phyloP scores from a whole-genome alignment of 2,113 vertebrate genomes.

The Sinosuthora webbiana region DNA sequence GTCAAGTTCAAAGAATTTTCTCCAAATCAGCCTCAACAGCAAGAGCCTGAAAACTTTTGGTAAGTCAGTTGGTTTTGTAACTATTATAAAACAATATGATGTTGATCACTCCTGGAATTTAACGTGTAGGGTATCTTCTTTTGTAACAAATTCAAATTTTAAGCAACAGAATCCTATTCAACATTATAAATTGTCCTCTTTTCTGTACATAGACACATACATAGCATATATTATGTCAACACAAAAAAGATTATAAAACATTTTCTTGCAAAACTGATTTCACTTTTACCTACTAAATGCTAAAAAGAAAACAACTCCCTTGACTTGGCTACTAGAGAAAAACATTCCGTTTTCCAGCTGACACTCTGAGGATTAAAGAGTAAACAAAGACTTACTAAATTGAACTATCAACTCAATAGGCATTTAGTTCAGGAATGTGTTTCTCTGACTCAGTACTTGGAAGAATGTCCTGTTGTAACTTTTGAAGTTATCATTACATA shows the following conservation, averaged over 20 bases:
- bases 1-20: conserved; percentile 77
- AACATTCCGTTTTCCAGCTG: neutral
- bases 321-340: neutral
- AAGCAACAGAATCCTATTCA: neutral
- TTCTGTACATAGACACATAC: neutral
- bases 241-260: neutral
- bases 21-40: conserved; percentile 78
- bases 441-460: neutral
- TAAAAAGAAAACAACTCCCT: neutral
- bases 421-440: neutral
- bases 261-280: neutral
- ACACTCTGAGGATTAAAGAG: neutral
- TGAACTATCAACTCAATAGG: neutral
- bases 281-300: neutral
- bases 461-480: neutral
- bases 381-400: conserved; percentile 11
- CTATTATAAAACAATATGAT: neutral
- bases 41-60: conserved; percentile 60
- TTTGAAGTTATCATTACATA: neutral
- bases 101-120: neutral
- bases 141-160: neutral
- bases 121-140: neutral
- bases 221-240: neutral
- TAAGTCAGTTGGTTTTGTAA: neutral
- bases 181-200: neutral